Base-by-base conservation (phyloP, 2,797 vertebrate genomes). In the Schizopygopsis malacanthus region DNA sequence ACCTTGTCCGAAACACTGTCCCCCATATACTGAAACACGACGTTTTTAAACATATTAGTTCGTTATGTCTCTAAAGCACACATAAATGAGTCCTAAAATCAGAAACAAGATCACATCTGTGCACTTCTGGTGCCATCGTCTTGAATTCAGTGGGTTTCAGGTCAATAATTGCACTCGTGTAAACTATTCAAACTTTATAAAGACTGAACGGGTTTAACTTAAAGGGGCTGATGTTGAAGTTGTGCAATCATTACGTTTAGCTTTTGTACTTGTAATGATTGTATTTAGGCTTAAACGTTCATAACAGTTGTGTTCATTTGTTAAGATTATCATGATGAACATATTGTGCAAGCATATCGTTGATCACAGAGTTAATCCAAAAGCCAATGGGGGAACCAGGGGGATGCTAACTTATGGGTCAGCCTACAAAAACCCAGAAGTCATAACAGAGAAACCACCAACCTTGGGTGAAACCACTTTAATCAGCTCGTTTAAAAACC, bases 401-500 rank as follows among this genome's bases (percentile, higher is more conserved):
- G 33, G 33, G 33, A 2, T 33, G 33, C 33, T 28, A 33, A 33
- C 33, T 33, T 33, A 33, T 33, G 33, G 33, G 33, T 33, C 33
- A 33, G 33, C 33, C 33, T 33, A 33, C 33, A 33, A 33, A 33
- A 33, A 33, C 33, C 2, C 33, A 33, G 33, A 33, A 33, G 33
- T 33, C 33, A 33, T 33, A 41, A n/a, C 13, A 59, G 52, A 72
- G 41, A 61, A 79, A 20, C 9, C 13, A 41, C 93, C 93, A 88
- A 99, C 98, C 97, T 97, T 98, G 12, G 98, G 98, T 90, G 98
- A 99, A 71, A 99, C 97, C 8, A 99, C 97, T 96, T 99, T 99
- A 88, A 99, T 98, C 87, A 99, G 92, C 89, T 99, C 97, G 0
- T 99, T 99, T 91, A 99, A 91, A 95, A 99, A 99, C 70, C 98